These are phyloP conservation scores for Conops quadrifasciatus DNA, from an alignment of 2,888 invertebrate species.

Conservation along the genomic window DNA sequence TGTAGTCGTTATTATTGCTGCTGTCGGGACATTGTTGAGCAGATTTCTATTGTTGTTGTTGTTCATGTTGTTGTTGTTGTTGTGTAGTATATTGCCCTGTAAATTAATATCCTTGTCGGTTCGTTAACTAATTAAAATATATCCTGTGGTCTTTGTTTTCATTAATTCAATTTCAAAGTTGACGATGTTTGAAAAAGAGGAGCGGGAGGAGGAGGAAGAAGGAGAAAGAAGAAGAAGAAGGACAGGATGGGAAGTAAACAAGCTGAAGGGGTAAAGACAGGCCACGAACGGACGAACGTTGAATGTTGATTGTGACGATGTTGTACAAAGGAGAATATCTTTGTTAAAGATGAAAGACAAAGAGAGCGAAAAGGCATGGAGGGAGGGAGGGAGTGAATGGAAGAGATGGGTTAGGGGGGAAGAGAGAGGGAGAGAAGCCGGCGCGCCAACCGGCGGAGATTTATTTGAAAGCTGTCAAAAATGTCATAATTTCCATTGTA, in stretches of 20 bases:
- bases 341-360: neutral
- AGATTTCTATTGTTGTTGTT: neutral
- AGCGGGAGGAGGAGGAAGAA: neutral
- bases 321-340: conserved; percentile 2
- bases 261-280: too few relatives aligned
- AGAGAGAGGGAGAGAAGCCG: neutral
- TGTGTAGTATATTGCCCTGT: conserved; percentile 24
- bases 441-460: neutral
- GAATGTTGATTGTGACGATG: neutral
- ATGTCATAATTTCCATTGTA: conserved; percentile 25
- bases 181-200: neutral
- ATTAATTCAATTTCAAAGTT: conserved; percentile 34
- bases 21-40: neutral
- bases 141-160: conserved; percentile 40
- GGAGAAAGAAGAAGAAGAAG: neutral
- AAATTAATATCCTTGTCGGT: conserved; percentile 49
- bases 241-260: neutral
- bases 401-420: too few relatives aligned
- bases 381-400: neutral
- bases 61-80: neutral
- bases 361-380: neutral
- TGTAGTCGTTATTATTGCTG: too few relatives aligned
- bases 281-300: too few relatives aligned
- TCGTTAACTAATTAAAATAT: conserved; percentile 49
- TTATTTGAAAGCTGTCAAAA: conserved; percentile 21